A percentile compares a stretch with the other conserved stretches of the same genome.
Conservation (phyloP, 92 coral and sea anemone species). For the Porites cylindrica region DNA sequence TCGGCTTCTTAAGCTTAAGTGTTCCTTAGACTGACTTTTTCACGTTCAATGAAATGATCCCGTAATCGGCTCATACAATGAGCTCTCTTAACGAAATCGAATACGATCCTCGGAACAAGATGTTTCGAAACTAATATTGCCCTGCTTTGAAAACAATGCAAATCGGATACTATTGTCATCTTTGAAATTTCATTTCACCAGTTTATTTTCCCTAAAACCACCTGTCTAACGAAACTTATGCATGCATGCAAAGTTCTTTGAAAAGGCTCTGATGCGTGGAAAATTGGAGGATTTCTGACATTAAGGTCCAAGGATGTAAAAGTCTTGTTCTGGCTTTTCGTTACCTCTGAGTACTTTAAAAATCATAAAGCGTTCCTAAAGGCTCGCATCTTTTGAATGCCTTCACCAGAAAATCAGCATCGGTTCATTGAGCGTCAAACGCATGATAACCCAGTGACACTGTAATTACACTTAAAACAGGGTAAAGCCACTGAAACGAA, state of each 20-base stretch:
- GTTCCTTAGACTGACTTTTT: too few relatives aligned
- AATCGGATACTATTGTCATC: conserved; percentile 5
- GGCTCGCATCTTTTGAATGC: conserved; percentile 41
- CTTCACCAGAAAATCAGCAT: conserved; percentile 6
- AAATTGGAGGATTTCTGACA: conserved; percentile 18
- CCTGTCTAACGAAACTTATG: background rate
- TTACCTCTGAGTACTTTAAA: background rate
- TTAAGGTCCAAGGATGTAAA: background rate
- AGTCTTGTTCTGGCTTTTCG: background rate
- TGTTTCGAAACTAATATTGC: background rate
- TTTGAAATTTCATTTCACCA: background rate
- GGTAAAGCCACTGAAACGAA: conserved; percentile 9
- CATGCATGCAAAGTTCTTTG: background rate
- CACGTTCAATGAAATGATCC: too few relatives aligned
- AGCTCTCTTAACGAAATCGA: background rate
- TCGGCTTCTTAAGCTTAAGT: too few relatives aligned
- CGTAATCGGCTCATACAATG: background rate
- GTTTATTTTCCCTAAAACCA: background rate
- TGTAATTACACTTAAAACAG: conserved; percentile 4
- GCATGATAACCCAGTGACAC: conserved; percentile 24
- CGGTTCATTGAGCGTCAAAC: conserved; percentile 36
- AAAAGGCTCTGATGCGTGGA: background rate
- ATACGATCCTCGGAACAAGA: background rate
- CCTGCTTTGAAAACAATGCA: conserved; percentile 16
- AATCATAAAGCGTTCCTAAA: conserved; percentile 27